Percentiles rank a stretch among this genome's conserved stretches.
Conservation (phyloP, 2,113 vertebrate genomes). For the Hydrolagus affinis region DNA sequence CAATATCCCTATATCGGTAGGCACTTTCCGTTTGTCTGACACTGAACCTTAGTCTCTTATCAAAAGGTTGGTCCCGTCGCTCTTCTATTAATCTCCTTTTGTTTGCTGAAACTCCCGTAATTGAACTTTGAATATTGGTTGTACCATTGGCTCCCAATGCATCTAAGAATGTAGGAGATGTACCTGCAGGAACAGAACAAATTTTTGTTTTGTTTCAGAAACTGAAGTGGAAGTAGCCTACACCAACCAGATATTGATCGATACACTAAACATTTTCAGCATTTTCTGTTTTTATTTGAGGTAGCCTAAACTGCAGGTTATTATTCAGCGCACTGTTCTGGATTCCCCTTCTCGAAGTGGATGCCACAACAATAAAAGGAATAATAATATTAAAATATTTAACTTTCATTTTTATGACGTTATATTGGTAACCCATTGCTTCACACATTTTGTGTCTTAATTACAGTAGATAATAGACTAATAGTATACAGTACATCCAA, state of each 20-base stretch:
- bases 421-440: no score
- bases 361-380: not conserved
- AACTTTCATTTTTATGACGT: no score
- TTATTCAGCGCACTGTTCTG: not conserved
- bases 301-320: not conserved
- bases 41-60: slow-evolving; percentile 87
- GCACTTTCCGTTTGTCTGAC: slow-evolving; percentile 92
- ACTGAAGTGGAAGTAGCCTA: not conserved
- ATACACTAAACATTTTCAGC: no score
- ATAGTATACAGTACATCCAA: not conserved
- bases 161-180: slow-evolving; percentile 64
- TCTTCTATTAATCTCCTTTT: slow-evolving; percentile 81
- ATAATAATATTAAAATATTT: not conserved
- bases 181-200: slow-evolving; percentile 53
- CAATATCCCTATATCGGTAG: slow-evolving; percentile 91
- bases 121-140: slow-evolving; percentile 59
- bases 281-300: no score
- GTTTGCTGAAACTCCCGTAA: slow-evolving; percentile 58
- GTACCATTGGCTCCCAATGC: slow-evolving; percentile 69
- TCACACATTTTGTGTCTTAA: no score
- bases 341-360: not conserved
- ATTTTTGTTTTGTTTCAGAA: not conserved
- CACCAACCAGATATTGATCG: no score
- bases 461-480: no score
- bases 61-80: slow-evolving; percentile 72